phyloP scores from a whole-genome alignment of 2,113 vertebrate genomes.

The Melanotaenia duboulayi region DNA sequence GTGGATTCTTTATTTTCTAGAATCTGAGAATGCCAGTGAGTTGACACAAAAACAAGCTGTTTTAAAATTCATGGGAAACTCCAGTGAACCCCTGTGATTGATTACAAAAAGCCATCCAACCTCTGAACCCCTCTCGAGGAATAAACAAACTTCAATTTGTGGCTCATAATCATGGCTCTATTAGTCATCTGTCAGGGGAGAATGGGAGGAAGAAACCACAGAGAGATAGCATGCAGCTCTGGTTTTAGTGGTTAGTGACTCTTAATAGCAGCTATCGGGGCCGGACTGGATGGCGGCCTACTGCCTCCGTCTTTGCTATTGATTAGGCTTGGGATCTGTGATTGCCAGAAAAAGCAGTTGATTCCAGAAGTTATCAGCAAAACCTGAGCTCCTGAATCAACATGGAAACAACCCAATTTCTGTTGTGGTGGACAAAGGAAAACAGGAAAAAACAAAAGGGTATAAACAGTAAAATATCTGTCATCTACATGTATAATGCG shows the following conservation, averaged over 20 bases:
- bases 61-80: conserved; percentile 34
- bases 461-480: not conserved
- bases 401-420: conserved; percentile 36
- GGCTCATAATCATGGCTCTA: conserved; percentile 54
- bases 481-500: not conserved
- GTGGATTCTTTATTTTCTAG: conserved; percentile 13
- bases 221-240: conserved; percentile 53
- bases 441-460: conserved; percentile 1
- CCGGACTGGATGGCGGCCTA: conserved; percentile 68
- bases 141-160: conserved; percentile 64
- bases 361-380: conserved; percentile 68
- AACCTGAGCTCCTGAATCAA: conserved; percentile 39
- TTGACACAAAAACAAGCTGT: conserved; percentile 14
- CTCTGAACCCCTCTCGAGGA: conserved; percentile 42
- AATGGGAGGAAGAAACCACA: conserved; percentile 58
- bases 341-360: conserved; percentile 66
- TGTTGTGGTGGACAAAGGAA: conserved; percentile 26
- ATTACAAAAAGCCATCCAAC: conserved; percentile 54
- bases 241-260: conserved; percentile 59
- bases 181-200: conserved; percentile 57
- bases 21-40: conserved; percentile 13
- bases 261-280: conserved; percentile 71
- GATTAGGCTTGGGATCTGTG: conserved; percentile 62
- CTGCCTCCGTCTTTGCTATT: conserved; percentile 67
- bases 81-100: conserved; percentile 38